Evolutionary conservation across 64 coral and sea anemone genomes (phyloP).

Genomic region (Actinia equina): DNA sequence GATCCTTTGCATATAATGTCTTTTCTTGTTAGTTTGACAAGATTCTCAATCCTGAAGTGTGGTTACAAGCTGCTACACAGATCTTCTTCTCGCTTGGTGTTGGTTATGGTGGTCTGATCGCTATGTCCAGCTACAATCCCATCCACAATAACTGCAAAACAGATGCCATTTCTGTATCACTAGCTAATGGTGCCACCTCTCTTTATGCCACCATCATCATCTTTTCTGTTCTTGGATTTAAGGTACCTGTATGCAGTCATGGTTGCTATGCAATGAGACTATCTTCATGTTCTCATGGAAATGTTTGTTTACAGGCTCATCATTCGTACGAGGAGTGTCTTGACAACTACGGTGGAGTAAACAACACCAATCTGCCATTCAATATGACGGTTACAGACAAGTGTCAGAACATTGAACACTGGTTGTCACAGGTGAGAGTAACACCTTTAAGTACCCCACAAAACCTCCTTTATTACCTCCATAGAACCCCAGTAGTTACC

Average conservation of each 20-base stretch:
- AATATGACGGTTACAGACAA: conserved; percentile 25
- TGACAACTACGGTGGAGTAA: conserved; percentile 25
- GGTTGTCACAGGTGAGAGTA: conserved; percentile 34
- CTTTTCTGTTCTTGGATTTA: conserved; percentile 91
- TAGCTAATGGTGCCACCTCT: conserved; percentile 76
- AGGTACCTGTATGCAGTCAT: conserved; percentile 25
- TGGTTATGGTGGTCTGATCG: conserved; percentile 84
- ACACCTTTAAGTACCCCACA: too few relatives aligned
- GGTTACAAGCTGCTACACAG: conserved; percentile 92
- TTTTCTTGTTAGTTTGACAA: conserved; percentile 58
- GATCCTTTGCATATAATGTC: background rate
- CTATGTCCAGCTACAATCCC: conserved; percentile 95
- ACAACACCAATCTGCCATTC: conserved; percentile 28
- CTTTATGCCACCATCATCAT: conserved; percentile 85
- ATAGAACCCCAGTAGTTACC: too few relatives aligned
- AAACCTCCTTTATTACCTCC: background rate
- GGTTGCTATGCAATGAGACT: background rate
- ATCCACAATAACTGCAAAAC: conserved; percentile 83
- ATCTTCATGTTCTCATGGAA: background rate
- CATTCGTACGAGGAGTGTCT: conserved; percentile 50
- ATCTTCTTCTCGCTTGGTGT: conserved; percentile 93
- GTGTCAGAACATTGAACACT: conserved; percentile 44
- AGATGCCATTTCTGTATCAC: conserved; percentile 78
- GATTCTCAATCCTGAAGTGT: conserved; percentile 67
- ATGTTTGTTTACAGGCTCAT: conserved; percentile 30